Percentiles rank a stretch among this genome's conserved stretches.
These are phyloP conservation scores for Synanthedon tipuliformis DNA, from an alignment of 2,888 invertebrate species.

Conservation along the genomic window DNA sequence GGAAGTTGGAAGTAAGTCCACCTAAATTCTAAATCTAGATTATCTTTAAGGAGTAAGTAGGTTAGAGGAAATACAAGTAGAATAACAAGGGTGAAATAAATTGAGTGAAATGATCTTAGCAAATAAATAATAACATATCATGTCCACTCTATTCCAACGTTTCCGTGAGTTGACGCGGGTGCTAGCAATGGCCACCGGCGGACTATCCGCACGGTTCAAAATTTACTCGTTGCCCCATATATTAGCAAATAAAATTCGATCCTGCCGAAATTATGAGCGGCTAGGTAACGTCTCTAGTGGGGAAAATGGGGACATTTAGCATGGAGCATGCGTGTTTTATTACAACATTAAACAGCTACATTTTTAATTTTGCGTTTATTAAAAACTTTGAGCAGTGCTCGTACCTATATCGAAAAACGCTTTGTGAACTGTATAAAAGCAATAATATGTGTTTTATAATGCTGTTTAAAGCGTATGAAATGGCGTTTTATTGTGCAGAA, in stretches of 20 bases:
- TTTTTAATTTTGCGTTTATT: no score
- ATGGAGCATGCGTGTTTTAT: neutral
- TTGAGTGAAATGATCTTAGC: neutral
- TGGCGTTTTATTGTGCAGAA: no score
- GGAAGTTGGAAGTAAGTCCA: no score
- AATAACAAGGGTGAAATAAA: no score
- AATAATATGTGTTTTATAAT: no score
- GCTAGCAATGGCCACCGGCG: slow-evolving; percentile 29
- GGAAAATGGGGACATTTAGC: neutral
- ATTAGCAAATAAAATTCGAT: slow-evolving; percentile 39
- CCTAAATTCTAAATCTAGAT: no score
- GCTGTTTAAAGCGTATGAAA: no score
- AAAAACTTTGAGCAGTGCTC: no score
- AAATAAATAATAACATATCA: neutral
- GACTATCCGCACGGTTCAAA: slow-evolving; percentile 1
- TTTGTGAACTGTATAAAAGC: no score
- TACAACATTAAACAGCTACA: neutral
- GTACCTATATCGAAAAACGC: no score
- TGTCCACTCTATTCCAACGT: slow-evolving; percentile 13
- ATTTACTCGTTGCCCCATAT: neutral
- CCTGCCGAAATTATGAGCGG: slow-evolving; percentile 34
- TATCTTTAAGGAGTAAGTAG: no score
- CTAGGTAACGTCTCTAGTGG: slow-evolving; percentile 1
- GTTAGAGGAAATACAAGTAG: no score
- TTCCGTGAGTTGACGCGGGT: slow-evolving; percentile 25